These are phyloP conservation scores for Mus minutoides DNA, from an alignment of 2,797 vertebrate species.

Conservation along the genomic window DNA sequence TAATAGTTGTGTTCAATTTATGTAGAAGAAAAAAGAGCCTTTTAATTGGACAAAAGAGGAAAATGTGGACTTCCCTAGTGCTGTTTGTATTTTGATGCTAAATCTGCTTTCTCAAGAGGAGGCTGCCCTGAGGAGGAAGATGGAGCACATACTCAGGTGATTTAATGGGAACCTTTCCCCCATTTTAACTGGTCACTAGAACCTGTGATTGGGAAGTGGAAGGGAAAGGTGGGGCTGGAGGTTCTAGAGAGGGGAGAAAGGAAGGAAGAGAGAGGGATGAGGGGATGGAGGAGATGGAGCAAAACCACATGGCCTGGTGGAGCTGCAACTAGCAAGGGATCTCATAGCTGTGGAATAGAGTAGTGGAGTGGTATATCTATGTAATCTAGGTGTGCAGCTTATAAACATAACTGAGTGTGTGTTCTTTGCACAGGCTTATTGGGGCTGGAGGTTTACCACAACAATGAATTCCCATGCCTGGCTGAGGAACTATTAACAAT, in stretches of 20 bases:
- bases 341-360: background rate
- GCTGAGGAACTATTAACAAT: background rate
- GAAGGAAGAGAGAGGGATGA: background rate
- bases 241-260: background rate
- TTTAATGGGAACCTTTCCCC: background rate
- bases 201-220: background rate
- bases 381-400: background rate
- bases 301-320: background rate
- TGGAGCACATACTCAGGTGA: too few species aligned
- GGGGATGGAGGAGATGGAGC: background rate
- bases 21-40: background rate
- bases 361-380: background rate
- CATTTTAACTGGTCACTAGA: background rate
- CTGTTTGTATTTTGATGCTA: background rate
- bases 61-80: background rate
- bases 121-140: too few species aligned
- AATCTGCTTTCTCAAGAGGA: background rate
- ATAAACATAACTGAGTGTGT: background rate
- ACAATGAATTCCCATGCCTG: background rate
- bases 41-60: background rate
- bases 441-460: background rate
- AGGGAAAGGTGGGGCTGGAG: background rate
- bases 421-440: background rate
- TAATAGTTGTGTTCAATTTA: background rate
- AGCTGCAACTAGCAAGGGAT: background rate